phyloP scores from a whole-genome alignment of 2,888 invertebrate genomes.

The Seira musarum region DNA sequence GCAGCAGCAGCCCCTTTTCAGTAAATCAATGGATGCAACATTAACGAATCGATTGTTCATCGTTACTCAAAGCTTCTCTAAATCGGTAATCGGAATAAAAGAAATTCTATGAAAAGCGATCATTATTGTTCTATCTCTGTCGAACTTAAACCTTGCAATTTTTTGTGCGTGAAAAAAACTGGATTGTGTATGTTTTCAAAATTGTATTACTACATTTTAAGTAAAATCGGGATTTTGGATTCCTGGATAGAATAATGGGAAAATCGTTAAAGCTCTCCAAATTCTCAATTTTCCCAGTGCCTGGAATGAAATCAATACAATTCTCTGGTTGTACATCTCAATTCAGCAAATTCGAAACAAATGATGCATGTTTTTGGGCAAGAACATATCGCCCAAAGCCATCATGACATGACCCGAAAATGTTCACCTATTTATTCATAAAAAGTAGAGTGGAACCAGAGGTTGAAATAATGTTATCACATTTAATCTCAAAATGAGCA shows the following conservation, averaged over 20 bases:
- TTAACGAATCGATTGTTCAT: slow-evolving; percentile 67
- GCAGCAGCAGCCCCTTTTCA: slow-evolving; percentile 30
- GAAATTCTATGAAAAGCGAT: slow-evolving; percentile 36
- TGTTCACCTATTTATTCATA: too few relatives aligned
- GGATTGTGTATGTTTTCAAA: too few relatives aligned
- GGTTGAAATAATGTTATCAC: not conserved
- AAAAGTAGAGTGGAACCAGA: slow-evolving; percentile 2
- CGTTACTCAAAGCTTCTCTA: not conserved
- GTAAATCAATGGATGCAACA: slow-evolving; percentile 43
- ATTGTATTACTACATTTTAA: not conserved
- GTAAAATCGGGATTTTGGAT: not conserved
- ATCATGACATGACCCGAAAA: too few relatives aligned
- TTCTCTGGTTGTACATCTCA: not conserved
- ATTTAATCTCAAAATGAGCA: not conserved
- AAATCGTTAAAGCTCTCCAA: too few relatives aligned
- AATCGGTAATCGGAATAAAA: slow-evolving; percentile 22
- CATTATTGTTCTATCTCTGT: not conserved
- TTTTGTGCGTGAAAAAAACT: too few relatives aligned
- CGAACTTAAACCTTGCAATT: too few relatives aligned
- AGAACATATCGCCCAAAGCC: too few relatives aligned
- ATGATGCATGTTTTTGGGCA: not conserved
- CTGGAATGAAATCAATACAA: not conserved
- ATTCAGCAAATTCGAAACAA: not conserved
- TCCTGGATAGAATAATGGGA: slow-evolving; percentile 1
- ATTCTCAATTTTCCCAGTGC: too few relatives aligned